Base-by-base conservation (phyloP, 30 jellyfish, hydroid and myxozoan species). In the Rhopilema esculentum region DNA sequence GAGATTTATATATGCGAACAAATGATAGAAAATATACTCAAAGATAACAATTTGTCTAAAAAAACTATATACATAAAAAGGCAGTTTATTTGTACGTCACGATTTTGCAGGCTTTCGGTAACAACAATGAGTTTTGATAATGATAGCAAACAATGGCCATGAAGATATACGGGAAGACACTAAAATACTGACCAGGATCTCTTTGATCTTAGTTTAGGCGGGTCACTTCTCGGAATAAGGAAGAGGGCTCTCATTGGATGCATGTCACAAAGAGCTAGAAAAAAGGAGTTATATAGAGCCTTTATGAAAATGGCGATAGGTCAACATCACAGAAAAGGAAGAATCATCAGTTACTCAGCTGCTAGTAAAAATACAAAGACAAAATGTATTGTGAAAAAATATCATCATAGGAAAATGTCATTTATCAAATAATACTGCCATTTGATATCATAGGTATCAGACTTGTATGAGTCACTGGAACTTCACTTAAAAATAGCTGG, bases 181-280 rank as follows among this genome's bases (percentile, higher is more conserved):
- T 1, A 24, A 71, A 30, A 25, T 18, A 85, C 93, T 30, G 15
- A 93, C 99, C 99, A 95, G 65, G 97, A 90, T 69, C 96, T 83
- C 51, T 95, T 87, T 0, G 99, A 95, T 63, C 97, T 91, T 0
- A 95, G 86, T 51, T 91, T 91, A 4, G 99, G 99, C 62, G 99
- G 99, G 29, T 95, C 99, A 87, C 99, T 95, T 29, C 99, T 75
- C 51, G 99, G 99, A 27, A 95, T 95, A 8, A 95, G 96, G 80
- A 95, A 95, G 85, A 95, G 85, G 21, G 99, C 99, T 69, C 99
- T 77, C 99, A 95, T 95, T 62, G 99, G 99, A 63, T 95, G 99
- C 99, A 95, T 95, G 91, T 95, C 99, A 66, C 99, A 95, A 1
- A 95, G 93, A 49, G 99, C 99, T 95, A 25, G 25, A 86, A 95